phyloP scores from a whole-genome alignment of 2,797 vertebrate species.

The Lates japonicus region DNA sequence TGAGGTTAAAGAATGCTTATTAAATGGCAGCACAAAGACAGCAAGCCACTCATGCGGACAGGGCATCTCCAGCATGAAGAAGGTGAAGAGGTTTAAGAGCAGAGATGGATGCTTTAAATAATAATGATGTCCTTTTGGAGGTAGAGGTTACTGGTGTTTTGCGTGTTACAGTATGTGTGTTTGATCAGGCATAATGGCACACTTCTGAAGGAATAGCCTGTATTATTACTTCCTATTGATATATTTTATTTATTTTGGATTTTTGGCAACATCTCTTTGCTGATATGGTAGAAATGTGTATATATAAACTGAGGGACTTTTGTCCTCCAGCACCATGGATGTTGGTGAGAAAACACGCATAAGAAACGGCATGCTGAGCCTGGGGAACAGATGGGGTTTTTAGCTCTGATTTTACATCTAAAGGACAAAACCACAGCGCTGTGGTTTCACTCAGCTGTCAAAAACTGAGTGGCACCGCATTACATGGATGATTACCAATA shows the following conservation, averaged over 20 bases:
- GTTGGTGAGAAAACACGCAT: slow-evolving; percentile 23
- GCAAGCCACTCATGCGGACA: slow-evolving; percentile 74
- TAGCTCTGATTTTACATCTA: slow-evolving; percentile 73
- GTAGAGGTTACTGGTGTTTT: slow-evolving; percentile 53
- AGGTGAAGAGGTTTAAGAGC: slow-evolving; percentile 77
- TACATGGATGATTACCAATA: slow-evolving; percentile 88
- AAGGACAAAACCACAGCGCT: slow-evolving; percentile 74
- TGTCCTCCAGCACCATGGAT: slow-evolving; percentile 4
- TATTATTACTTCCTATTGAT: background rate
- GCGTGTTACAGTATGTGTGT: slow-evolving; percentile 16
- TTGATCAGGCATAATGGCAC: slow-evolving; percentile 45
- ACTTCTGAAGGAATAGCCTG: slow-evolving; percentile 1
- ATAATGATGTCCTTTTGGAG: slow-evolving; percentile 77
- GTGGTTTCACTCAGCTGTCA: slow-evolving; percentile 85
- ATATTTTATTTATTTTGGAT: background rate
- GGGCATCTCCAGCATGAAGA: slow-evolving; percentile 61
- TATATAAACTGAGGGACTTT: slow-evolving; percentile 1
- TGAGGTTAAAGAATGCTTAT: slow-evolving; percentile 73
- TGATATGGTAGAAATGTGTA: slow-evolving; percentile 11
- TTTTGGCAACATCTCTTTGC: background rate
- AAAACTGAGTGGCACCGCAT: slow-evolving; percentile 84
- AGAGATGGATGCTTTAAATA: slow-evolving; percentile 82
- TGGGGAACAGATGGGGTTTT: slow-evolving; percentile 69
- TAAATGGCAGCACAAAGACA: slow-evolving; percentile 82
- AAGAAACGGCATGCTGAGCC: slow-evolving; percentile 41